Conservation (phyloP, 1,140 invertebrate species). For the Cherax destructor region DNA sequence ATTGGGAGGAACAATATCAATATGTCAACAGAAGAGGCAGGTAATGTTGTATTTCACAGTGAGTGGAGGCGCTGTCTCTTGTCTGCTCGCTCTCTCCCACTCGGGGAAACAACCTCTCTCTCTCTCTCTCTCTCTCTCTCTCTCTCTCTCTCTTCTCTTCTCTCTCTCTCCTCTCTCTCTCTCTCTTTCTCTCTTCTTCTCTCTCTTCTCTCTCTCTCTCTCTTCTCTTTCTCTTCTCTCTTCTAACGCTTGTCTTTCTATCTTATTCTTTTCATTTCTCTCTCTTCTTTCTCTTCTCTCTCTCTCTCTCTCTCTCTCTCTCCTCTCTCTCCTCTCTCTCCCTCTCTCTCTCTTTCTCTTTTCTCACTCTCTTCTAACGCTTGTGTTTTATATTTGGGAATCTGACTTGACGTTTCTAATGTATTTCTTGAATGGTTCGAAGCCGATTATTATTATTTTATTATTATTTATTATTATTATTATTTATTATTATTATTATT, state of each 20-base stretch:
- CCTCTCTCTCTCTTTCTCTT: neutral
- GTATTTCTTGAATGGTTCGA: too few relatives aligned
- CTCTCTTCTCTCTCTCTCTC: too few relatives aligned
- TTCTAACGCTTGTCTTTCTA: constrained; percentile 17
- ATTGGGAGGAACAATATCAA: constrained; percentile 66
- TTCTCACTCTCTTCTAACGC: too few relatives aligned
- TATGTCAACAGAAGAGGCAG: constrained; percentile 64
- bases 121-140: too few relatives aligned
- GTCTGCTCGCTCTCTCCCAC: neutral
- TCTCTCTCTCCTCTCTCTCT: neutral
- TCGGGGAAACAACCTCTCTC: too few relatives aligned
- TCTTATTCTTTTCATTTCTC: constrained; percentile 53
- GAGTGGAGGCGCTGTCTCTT: too few relatives aligned
- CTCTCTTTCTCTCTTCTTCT: too few relatives aligned
- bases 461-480: too few relatives aligned
- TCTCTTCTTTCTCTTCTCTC: constrained; percentile 44
- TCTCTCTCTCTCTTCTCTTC: neutral
- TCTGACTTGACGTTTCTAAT: too few relatives aligned
- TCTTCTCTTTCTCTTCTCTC: neutral
- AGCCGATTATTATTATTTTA: too few relatives aligned
- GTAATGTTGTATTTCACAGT: constrained; percentile 47
- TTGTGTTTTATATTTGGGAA: too few relatives aligned
- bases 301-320: constrained; percentile 50
- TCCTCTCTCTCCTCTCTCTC: constrained; percentile 23
- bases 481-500: too few relatives aligned